Conservation (phyloP, 1,140 invertebrate genomes). For the Hermetia illucens region DNA sequence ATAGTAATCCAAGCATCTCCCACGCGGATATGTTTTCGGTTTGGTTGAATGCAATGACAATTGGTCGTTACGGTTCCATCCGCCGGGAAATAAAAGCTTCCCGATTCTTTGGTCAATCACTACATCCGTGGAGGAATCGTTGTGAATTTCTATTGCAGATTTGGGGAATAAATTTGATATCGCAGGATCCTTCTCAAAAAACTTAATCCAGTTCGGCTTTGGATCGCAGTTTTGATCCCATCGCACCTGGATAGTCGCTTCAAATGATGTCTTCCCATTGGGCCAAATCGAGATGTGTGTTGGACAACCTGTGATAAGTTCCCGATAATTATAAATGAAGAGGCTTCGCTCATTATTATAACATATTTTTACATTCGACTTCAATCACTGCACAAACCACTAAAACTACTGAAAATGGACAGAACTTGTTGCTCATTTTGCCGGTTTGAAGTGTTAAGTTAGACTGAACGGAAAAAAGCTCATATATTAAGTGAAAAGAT, state of each 20-base stretch:
- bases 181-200: conserved; percentile 21
- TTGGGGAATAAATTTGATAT: conserved; percentile 17
- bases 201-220: conserved; percentile 22
- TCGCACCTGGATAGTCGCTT: conserved; percentile 37
- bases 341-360: too few relatives aligned
- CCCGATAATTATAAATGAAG: too few relatives aligned
- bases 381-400: too few relatives aligned
- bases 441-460: too few relatives aligned
- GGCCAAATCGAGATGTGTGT: conserved; percentile 20
- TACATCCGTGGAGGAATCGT: too few relatives aligned
- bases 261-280: conserved; percentile 17
- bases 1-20: conserved; percentile 32
- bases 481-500: too few relatives aligned
- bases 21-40: conserved; percentile 14
- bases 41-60: too few relatives aligned
- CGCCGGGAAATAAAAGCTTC: conserved; percentile 31
- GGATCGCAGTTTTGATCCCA: conserved; percentile 34
- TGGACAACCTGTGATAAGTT: conserved; percentile 12
- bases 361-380: too few relatives aligned
- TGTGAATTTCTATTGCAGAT: conserved; percentile 14
- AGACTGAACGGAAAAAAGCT: too few relatives aligned
- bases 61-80: conserved; percentile 32
- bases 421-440: too few relatives aligned
- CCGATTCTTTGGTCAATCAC: conserved; percentile 32
- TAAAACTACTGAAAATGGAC: too few relatives aligned